Evolutionary conservation across 2,797 vertebrate species (phyloP).

Genomic region (Platyrinchus mystaceus): DNA sequence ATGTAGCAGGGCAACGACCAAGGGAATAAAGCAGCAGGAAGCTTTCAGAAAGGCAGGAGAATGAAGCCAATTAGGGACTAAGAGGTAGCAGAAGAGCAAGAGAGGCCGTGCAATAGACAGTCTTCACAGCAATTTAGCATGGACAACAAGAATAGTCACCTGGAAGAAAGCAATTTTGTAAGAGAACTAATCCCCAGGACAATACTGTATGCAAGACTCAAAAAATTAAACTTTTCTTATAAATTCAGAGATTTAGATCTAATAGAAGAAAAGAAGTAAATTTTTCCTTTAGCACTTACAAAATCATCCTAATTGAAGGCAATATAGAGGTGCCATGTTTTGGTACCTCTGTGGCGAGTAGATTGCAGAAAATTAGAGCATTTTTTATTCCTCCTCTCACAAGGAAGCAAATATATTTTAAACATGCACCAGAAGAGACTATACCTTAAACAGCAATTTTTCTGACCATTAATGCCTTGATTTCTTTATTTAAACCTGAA

Average conservation of each 20-base stretch:
- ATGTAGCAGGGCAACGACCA: background rate
- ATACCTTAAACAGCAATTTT: background rate
- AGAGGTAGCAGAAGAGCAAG: constrained; percentile 33
- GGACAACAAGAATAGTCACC: background rate
- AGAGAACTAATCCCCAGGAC: background rate
- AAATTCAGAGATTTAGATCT: background rate
- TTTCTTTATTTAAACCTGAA: background rate
- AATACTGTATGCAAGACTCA: background rate
- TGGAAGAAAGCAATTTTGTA: background rate
- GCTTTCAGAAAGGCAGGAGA: constrained; percentile 38
- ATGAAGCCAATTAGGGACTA: constrained; percentile 11
- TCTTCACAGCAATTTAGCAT: background rate
- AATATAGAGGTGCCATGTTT: background rate
- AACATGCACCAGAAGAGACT: background rate
- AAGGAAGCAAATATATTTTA: background rate
- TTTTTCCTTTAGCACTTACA: background rate
- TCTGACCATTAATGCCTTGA: background rate
- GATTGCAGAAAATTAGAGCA: background rate
- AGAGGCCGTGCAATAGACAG: background rate
- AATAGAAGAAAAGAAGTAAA: background rate
- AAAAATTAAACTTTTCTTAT: background rate
- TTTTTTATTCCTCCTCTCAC: background rate
- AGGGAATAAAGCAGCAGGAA: constrained; percentile 37
- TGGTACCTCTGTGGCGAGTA: background rate
- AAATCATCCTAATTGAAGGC: background rate